A percentile compares a stretch with the other conserved stretches of the same genome.
These are phyloP conservation scores for Metopia argyrocephala DNA, from an alignment of 2,888 invertebrate genomes.

Conservation along the genomic window DNA sequence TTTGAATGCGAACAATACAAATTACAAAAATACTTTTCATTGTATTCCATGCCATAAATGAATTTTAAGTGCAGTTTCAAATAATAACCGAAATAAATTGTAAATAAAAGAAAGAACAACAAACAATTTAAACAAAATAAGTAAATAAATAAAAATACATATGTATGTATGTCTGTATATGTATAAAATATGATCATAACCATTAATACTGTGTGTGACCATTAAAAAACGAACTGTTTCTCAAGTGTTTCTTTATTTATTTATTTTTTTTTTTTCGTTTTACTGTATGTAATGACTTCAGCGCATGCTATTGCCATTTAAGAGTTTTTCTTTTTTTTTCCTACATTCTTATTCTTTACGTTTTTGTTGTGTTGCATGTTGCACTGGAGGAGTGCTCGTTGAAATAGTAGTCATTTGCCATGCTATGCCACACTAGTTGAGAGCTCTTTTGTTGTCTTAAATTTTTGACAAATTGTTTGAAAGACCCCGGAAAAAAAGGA, in stretches of 20 bases:
- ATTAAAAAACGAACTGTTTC: constrained; percentile 7
- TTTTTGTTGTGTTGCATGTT: background rate
- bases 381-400: background rate
- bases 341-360: background rate
- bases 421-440: background rate
- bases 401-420: background rate
- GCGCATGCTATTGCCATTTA: constrained; percentile 44
- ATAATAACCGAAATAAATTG: background rate
- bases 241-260: constrained; percentile 42
- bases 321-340: background rate
- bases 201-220: background rate
- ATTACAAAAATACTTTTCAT: too few relatives aligned
- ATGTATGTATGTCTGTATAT: background rate
- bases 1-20: background rate
- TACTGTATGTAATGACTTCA: constrained; percentile 25
- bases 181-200: background rate
- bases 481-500: constrained; percentile 33
- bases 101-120: background rate
- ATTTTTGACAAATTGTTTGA: constrained; percentile 58
- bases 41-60: background rate
- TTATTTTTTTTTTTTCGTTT: background rate
- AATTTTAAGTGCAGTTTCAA: background rate
- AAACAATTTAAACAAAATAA: background rate
- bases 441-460: constrained; percentile 50
- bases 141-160: background rate